These are phyloP conservation scores for Empidonax alnorum DNA, from an alignment of 2,113 vertebrate species.

Conservation along the genomic window DNA sequence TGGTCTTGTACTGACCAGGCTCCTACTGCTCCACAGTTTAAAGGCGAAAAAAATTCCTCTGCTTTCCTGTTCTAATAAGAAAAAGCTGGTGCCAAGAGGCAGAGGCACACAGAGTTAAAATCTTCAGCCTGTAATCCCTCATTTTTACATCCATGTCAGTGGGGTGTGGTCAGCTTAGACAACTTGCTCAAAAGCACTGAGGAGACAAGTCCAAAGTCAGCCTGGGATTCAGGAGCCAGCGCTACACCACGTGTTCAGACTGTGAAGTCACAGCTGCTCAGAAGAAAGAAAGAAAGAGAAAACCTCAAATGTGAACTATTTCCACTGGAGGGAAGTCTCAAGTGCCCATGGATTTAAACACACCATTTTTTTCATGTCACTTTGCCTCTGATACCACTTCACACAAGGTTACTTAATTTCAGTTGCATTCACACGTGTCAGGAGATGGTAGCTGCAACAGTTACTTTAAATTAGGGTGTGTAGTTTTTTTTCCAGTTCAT, in stretches of 20 bases:
- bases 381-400: neutral
- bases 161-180: neutral
- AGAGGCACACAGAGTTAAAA: neutral
- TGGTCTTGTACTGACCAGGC: neutral
- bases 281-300: neutral
- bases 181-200: neutral
- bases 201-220: neutral
- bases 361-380: neutral
- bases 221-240: neutral
- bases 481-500: neutral
- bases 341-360: neutral
- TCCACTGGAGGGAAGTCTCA: neutral
- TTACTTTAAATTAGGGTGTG: neutral
- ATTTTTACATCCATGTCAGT: neutral
- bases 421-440: neutral
- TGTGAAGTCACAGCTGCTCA: neutral
- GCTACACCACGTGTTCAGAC: neutral
- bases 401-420: neutral
- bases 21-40: neutral
- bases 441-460: neutral
- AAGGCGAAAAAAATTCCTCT: neutral
- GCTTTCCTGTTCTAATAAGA: neutral
- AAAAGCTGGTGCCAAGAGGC: neutral
- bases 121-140: neutral
- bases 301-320: neutral